Evolutionary conservation across 2,797 vertebrate species (phyloP).

Genomic region (Thaleichthys pacificus): DNA sequence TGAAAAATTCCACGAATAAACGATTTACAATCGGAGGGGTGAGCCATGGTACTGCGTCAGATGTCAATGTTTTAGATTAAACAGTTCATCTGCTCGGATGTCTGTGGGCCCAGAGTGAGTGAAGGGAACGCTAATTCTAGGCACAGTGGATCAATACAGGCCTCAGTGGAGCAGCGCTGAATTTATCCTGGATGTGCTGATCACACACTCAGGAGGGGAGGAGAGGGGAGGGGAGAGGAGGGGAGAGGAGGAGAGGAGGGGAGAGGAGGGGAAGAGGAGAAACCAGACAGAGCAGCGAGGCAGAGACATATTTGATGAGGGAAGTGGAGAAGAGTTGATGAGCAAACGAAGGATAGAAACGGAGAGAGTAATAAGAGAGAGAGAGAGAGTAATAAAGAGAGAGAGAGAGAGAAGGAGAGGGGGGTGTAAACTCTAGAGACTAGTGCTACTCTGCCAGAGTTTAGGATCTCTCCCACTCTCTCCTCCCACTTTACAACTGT

Average conservation of each 20-base stretch:
- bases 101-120: slow-evolving; percentile 40
- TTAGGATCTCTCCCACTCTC: too few relatives aligned
- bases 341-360: neutral
- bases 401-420: neutral
- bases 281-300: too few relatives aligned
- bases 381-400: neutral
- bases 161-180: slow-evolving; percentile 16
- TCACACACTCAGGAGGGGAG: too few relatives aligned
- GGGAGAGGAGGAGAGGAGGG: neutral
- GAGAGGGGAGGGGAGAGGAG: neutral
- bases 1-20: slow-evolving; percentile 36
- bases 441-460: too few relatives aligned
- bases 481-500: too few relatives aligned
- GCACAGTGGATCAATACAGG: slow-evolving; percentile 48
- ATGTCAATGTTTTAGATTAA: slow-evolving; percentile 50
- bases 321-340: too few relatives aligned
- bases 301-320: too few relatives aligned
- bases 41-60: neutral
- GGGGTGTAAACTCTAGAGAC: neutral
- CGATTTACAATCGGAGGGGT: slow-evolving; percentile 14
- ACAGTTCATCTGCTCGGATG: slow-evolving; percentile 41
- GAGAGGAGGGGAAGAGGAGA: neutral
- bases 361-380: neutral
- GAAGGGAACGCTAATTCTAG: slow-evolving; percentile 40
- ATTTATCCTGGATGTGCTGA: too few relatives aligned